Conservation (phyloP, 2,113 vertebrate genomes). For the Rostratula benghalensis region DNA sequence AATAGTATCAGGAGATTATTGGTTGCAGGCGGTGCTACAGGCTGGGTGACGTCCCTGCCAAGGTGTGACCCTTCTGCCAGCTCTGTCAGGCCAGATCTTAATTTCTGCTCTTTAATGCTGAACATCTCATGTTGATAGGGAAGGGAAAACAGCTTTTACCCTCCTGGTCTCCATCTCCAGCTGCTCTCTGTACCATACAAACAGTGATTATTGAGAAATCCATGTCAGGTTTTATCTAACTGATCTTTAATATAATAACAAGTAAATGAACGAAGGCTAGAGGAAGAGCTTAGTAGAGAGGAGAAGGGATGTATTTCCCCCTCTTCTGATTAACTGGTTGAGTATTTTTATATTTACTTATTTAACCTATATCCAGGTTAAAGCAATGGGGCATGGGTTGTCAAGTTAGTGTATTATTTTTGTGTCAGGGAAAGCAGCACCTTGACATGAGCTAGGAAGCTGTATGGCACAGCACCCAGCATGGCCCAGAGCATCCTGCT, state of each 20-base stretch:
- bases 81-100: background rate
- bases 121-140: background rate
- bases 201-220: background rate
- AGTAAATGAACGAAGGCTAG: background rate
- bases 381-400: background rate
- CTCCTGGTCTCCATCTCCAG: background rate
- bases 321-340: background rate
- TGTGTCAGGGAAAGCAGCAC: background rate
- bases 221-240: background rate
- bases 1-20: slow-evolving; percentile 61
- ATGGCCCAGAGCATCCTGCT: background rate
- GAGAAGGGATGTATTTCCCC: background rate
- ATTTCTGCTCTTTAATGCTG: background rate
- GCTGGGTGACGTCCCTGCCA: background rate
- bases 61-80: background rate
- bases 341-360: background rate
- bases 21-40: background rate
- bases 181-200: background rate
- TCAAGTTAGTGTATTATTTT: background rate
- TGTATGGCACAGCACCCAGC: accelerated
- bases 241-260: background rate
- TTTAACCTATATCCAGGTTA: background rate
- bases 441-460: accelerated
- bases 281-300: background rate
- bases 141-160: background rate